Percentiles rank a stretch among this genome's conserved stretches.
Evolutionary conservation across 2,797 vertebrate genomes (phyloP).

Genomic region (Heliangelus exortis): DNA sequence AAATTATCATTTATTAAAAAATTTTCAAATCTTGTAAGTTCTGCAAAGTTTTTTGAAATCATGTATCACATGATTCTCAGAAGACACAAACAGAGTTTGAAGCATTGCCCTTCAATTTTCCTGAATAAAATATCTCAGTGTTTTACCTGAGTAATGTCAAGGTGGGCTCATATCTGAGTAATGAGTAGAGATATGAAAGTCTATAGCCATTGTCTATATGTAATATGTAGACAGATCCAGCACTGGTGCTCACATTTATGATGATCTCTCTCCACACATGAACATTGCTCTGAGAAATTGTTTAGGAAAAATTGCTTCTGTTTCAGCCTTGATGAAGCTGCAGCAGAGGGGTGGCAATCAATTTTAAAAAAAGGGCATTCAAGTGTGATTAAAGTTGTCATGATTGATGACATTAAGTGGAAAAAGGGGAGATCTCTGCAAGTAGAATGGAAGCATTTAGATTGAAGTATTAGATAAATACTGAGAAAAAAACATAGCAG

Average conservation of each 20-base stretch:
- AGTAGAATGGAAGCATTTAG: neutral
- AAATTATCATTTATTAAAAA: neutral
- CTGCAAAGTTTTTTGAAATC: neutral
- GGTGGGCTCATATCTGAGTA: neutral
- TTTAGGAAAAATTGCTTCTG: neutral
- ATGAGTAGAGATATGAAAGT: neutral
- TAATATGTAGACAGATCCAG: neutral
- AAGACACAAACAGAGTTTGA: neutral
- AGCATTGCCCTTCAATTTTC: neutral
- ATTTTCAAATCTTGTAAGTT: neutral
- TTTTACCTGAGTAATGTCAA: neutral
- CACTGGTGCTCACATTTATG: neutral
- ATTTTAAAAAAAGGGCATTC: neutral
- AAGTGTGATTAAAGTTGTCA: neutral
- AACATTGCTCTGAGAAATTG: neutral
- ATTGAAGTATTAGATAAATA: neutral
- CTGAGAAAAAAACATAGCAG: neutral
- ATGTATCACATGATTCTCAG: neutral
- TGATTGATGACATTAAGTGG: neutral
- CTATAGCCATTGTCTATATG: neutral
- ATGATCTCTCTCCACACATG: neutral
- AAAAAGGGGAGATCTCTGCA: neutral
- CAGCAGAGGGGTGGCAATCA: neutral
- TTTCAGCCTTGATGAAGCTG: neutral
- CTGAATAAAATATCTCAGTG: neutral